Evolutionary conservation across 2,113 vertebrate species (phyloP), one percentile per base, ranked within the genome.

Genomic region (Mus musculus): DNA sequence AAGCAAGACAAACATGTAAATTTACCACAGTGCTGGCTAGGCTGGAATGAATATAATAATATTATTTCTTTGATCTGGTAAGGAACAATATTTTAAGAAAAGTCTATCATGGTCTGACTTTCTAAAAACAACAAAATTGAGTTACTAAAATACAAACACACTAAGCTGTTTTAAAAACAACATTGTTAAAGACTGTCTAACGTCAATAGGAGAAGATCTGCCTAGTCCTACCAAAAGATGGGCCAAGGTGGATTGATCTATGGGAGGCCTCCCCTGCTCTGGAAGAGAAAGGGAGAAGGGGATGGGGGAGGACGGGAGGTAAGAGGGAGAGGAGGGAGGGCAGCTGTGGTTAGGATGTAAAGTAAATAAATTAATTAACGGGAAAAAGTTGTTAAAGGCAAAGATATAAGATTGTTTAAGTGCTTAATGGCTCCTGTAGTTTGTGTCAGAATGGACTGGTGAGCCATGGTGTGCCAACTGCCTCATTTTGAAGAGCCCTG

Each of bases 81-180:
- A 85, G 19, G 10, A 96, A 56, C 59, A 22, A 30, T 36, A 5
- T 71, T 63, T 85, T 9, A 52, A 89, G 10, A 46, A 75, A 17
- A 87, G 86, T 87, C n/a, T 89, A 0, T 89, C 46, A 89, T 72
- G 6, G 67, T 12, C 39, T 33, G 9, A 11, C 88, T 88, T 94
- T 95, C 91, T 20, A n/a, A 95, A 93, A 91, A 86, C 22, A 93
- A 49, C 75, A 81, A 86, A 93, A 94, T 39, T 61, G 17, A 91
- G 46, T 93, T 93, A 33, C 24, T 87, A 49, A 75, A 46, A 72
- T 24, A 54, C 84, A 54, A 73, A n/a, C 17, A 86, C n/a, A 63
- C 12, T 26, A 28, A 65, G 1, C 12, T 67, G 42, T 36, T 59
- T 59, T 54, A 16, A 56, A 56, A 59, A 77, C 36, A 28, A 16